Evolutionary conservation across 2,113 vertebrate genomes (phyloP).

Genomic region (Phocoena phocoena): DNA sequence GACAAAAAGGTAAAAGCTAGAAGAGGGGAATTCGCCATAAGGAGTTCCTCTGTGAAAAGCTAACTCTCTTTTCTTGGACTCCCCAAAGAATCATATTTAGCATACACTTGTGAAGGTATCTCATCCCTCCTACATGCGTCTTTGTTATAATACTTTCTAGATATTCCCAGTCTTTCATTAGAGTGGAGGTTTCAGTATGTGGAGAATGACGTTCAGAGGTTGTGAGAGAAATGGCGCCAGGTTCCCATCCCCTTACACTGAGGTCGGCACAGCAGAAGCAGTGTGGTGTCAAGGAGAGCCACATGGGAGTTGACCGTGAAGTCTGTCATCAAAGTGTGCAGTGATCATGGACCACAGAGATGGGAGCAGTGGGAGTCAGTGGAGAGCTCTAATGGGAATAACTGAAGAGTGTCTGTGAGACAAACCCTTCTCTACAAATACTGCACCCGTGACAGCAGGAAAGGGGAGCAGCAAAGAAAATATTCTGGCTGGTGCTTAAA

Average conservation of each 20-base stretch:
- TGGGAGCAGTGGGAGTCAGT: fast-evolving
- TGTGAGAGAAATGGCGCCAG: background rate
- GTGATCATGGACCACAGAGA: background rate
- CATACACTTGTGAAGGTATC: background rate
- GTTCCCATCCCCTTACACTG: background rate
- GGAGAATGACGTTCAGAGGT: background rate
- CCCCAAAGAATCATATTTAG: background rate
- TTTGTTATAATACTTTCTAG: background rate
- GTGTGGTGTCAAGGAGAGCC: fast-evolving
- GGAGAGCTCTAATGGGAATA: background rate
- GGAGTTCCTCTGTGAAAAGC: background rate
- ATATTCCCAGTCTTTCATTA: background rate
- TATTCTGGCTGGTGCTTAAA: background rate
- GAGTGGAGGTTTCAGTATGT: background rate
- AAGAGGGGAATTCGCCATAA: background rate
- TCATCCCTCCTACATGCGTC: background rate
- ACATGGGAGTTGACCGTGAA: fast-evolving
- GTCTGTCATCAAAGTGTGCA: fast-evolving
- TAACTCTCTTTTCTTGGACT: background rate
- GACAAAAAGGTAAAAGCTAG: background rate
- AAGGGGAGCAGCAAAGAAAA: background rate
- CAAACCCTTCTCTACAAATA: background rate
- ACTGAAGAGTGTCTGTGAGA: background rate
- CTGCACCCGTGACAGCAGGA: background rate
- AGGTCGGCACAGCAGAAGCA: too few relatives aligned